Evolutionary conservation across 2,797 vertebrate species (phyloP).

Genomic region (Prionace glauca): DNA sequence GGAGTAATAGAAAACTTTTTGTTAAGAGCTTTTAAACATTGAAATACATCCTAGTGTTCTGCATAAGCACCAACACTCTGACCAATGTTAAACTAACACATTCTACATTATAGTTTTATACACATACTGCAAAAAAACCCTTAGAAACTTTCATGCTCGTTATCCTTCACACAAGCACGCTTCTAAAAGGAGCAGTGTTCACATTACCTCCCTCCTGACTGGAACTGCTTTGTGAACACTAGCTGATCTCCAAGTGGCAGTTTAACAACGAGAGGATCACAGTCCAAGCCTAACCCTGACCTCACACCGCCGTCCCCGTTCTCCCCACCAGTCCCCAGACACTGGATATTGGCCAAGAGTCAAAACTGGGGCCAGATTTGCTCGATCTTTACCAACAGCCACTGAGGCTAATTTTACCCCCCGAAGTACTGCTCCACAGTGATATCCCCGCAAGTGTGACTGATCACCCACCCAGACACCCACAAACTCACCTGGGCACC

Average conservation of each 20-base stretch:
- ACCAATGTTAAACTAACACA: neutral
- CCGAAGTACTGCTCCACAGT: too few species aligned
- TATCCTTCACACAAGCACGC: neutral
- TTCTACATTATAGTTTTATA: neutral
- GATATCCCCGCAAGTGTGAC: too few species aligned
- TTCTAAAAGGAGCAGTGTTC: neutral
- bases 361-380: neutral
- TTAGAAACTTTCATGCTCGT: neutral
- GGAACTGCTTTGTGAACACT: neutral
- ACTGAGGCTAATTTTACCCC: neutral
- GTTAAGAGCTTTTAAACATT: neutral
- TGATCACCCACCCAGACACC: too few species aligned
- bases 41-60: neutral
- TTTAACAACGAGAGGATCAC: neutral
- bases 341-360: neutral
- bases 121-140: neutral
- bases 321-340: too few species aligned
- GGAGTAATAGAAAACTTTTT: neutral
- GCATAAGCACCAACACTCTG: neutral
- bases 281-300: neutral
- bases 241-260: neutral
- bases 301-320: neutral
- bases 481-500: too few species aligned
- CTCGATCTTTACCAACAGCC: neutral
- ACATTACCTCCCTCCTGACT: neutral